Percentiles rank a stretch among this genome's conserved stretches.
Evolutionary conservation across 2,888 invertebrate species (phyloP).

Genomic region (Aphidoletes aphidimyza): DNA sequence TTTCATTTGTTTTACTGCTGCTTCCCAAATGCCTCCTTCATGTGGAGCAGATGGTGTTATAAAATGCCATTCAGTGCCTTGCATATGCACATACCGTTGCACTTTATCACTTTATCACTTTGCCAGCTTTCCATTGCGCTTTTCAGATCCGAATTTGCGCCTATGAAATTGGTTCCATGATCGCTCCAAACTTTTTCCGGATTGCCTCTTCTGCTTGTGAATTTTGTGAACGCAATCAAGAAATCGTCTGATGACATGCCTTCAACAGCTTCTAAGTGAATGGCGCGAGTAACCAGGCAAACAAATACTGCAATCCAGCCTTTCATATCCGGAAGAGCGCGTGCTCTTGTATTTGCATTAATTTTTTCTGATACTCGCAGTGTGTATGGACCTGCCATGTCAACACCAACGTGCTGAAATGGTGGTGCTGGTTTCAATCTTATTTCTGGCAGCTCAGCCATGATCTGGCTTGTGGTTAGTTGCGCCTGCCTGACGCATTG

Average conservation of each 20-base stretch:
- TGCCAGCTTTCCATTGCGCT: not conserved
- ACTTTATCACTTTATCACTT: not conserved
- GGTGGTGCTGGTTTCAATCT: slow-evolving; percentile 19
- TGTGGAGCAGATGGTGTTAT: slow-evolving; percentile 57
- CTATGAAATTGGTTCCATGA: slow-evolving; percentile 58
- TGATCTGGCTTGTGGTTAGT: not conserved
- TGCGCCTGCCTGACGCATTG: not conserved
- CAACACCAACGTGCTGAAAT: slow-evolving; percentile 57
- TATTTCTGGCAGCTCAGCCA: not conserved
- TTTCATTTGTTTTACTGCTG: slow-evolving; percentile 56
- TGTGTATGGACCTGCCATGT: slow-evolving; percentile 58
- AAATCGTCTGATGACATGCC: slow-evolving; percentile 58
- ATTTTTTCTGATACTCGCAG: not conserved
- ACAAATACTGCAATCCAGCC: slow-evolving; percentile 58
- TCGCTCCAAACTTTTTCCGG: slow-evolving; percentile 58
- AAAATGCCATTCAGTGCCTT: slow-evolving; percentile 56
- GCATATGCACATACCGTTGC: not conserved
- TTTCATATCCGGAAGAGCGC: not conserved
- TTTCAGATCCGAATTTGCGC: slow-evolving; percentile 56
- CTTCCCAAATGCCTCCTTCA: slow-evolving; percentile 58
- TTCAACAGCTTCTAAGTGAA: slow-evolving; percentile 58
- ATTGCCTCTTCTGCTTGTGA: slow-evolving; percentile 57
- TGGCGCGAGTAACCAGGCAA: slow-evolving; percentile 58
- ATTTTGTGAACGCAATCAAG: slow-evolving; percentile 57
- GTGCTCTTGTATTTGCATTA: not conserved